A percentile compares a stretch with the other conserved stretches of the same genome.
These are phyloP conservation scores for Taphrorychus bicolor DNA, from an alignment of 2,888 invertebrate species.

Conservation along the genomic window DNA sequence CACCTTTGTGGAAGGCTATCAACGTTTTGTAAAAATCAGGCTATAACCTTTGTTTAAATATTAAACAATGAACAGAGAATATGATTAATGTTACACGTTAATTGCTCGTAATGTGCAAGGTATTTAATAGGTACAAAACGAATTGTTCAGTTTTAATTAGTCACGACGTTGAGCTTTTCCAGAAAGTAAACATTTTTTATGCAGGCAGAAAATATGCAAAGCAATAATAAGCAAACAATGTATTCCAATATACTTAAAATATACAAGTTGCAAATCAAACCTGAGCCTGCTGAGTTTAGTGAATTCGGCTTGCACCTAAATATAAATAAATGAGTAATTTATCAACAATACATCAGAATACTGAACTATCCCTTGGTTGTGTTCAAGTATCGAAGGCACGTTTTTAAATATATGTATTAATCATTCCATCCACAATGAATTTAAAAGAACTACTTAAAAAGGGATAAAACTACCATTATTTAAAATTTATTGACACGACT, in stretches of 20 bases:
- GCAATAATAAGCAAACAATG: not conserved
- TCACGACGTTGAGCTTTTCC: not conserved
- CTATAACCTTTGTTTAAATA: too few relatives aligned
- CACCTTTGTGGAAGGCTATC: too few relatives aligned
- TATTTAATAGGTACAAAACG: not conserved
- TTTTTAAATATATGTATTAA: not conserved
- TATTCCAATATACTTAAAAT: not conserved
- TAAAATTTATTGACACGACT: constrained; percentile 21
- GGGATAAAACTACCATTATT: constrained; percentile 7
- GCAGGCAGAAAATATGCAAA: too few relatives aligned
- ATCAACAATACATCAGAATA: not conserved
- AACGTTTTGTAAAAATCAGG: too few relatives aligned
- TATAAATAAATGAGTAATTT: not conserved
- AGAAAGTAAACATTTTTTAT: not conserved
- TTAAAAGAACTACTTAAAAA: not conserved
- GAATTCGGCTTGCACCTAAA: not conserved
- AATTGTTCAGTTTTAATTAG: not conserved
- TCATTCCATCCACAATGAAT: not conserved
- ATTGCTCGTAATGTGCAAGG: too few relatives aligned
- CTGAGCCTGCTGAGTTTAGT: not conserved
- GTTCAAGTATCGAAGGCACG: too few relatives aligned
- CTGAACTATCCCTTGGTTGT: too few relatives aligned
- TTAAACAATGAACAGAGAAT: too few relatives aligned
- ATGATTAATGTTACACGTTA: too few relatives aligned
- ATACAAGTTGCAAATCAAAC: not conserved